Conservation (phyloP, 1,140 invertebrate species). For the Sweltsa coloradensis region DNA sequence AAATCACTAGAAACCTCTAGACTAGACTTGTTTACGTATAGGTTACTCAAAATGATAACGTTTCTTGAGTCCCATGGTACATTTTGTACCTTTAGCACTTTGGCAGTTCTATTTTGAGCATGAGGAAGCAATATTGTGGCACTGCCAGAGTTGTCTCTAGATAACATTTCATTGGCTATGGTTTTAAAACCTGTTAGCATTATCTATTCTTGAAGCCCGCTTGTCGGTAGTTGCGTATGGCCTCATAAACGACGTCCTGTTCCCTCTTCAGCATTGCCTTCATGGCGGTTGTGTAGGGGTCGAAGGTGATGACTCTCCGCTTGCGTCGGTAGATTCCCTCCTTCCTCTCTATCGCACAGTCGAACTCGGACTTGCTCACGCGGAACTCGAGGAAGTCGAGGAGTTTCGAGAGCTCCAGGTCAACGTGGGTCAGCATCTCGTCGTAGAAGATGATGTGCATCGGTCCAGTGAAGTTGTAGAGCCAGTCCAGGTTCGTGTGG, state of each 20-base stretch:
- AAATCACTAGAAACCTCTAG: too few relatives aligned
- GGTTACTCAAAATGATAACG: too few relatives aligned
- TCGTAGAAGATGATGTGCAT: conserved; percentile 60
- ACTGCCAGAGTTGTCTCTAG: too few relatives aligned
- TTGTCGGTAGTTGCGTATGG: too few relatives aligned
- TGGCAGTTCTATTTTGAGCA: too few relatives aligned
- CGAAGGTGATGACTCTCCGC: conserved; percentile 1
- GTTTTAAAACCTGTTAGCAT: too few relatives aligned
- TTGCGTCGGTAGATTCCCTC: conserved; percentile 25
- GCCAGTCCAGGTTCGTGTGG: conserved; percentile 52
- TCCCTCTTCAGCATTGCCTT: background rate
- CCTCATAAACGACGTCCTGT: background rate
- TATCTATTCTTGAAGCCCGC: too few relatives aligned
- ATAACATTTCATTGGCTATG: too few relatives aligned
- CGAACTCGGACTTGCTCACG: conserved; percentile 23
- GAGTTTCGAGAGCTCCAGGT: conserved; percentile 39
- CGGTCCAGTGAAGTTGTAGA: conserved; percentile 51
- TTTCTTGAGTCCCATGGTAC: too few relatives aligned
- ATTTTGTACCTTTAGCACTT: too few relatives aligned
- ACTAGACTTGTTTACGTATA: too few relatives aligned
- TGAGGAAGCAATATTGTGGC: too few relatives aligned
- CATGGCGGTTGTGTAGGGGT: conserved; percentile 3
- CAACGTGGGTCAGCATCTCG: conserved; percentile 45
- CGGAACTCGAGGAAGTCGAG: conserved; percentile 46
- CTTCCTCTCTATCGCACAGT: conserved; percentile 11